Evolutionary conservation across 2,888 invertebrate genomes (phyloP).

Genomic region (Cephus pygmeus): DNA sequence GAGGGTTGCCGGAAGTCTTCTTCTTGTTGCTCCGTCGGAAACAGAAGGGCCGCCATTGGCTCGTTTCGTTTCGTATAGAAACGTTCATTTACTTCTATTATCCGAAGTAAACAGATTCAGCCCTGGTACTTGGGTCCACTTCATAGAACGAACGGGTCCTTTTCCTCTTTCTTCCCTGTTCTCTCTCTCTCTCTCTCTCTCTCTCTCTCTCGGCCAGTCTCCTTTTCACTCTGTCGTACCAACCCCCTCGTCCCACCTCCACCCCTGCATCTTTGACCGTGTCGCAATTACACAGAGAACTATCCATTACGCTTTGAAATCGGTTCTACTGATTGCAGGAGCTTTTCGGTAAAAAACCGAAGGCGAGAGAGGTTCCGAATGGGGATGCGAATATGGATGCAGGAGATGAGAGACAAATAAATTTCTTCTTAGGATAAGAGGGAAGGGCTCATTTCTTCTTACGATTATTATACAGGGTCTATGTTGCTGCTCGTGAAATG

Average conservation of each 20-base stretch:
- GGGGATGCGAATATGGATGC: too few relatives aligned
- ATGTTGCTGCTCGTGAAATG: too few relatives aligned
- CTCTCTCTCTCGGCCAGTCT: neutral
- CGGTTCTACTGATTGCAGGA: neutral
- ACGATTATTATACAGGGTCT: too few relatives aligned
- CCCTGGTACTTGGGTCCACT: slow-evolving; percentile 42
- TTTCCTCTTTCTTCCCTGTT: slow-evolving; percentile 18
- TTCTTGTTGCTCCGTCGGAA: neutral
- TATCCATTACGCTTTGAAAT: slow-evolving; percentile 35
- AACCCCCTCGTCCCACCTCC: slow-evolving; percentile 18
- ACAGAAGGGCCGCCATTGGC: slow-evolving; percentile 43
- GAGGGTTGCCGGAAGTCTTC: neutral
- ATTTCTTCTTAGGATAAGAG: too few relatives aligned
- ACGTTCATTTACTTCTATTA: slow-evolving; percentile 61
- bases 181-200: slow-evolving; percentile 1
- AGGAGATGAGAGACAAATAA: too few relatives aligned
- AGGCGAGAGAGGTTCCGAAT: too few relatives aligned
- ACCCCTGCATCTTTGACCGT: slow-evolving; percentile 15
- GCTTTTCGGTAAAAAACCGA: too few relatives aligned
- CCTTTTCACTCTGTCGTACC: too few relatives aligned
- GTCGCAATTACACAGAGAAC: slow-evolving; percentile 41
- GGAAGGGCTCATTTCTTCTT: too few relatives aligned
- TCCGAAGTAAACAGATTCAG: slow-evolving; percentile 57
- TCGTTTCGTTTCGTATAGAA: slow-evolving; percentile 47
- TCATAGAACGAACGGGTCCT: slow-evolving; percentile 38